These are phyloP conservation scores for Scrobipalpa atriplicella DNA, from an alignment of 2,888 invertebrate genomes.

Conservation along the genomic window DNA sequence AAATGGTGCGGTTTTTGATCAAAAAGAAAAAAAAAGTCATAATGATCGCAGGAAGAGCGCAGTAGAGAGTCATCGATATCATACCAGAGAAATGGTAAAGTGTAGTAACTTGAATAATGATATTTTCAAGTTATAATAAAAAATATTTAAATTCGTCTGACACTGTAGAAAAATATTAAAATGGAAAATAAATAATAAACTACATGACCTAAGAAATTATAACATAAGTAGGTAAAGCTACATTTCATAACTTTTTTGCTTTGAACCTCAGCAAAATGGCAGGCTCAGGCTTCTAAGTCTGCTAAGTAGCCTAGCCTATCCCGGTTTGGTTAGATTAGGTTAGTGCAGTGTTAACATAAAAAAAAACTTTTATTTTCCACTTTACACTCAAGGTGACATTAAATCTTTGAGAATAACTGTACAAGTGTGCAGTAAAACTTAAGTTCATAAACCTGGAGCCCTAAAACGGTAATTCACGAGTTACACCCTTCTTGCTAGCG, in stretches of 20 bases:
- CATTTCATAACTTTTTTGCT: too few relatives aligned
- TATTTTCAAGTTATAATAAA: background rate
- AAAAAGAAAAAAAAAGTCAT: background rate
- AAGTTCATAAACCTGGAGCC: background rate
- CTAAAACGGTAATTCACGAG: background rate
- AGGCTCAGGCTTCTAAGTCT: too few relatives aligned
- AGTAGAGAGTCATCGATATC: background rate
- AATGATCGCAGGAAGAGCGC: background rate
- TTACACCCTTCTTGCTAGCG: background rate
- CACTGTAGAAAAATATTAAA: too few relatives aligned
- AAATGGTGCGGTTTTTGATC: background rate
- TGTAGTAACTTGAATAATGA: background rate
- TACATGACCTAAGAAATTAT: too few relatives aligned
- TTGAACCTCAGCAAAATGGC: too few relatives aligned
- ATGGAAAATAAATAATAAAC: too few relatives aligned
- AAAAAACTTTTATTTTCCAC: background rate
- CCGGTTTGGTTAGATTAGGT: too few relatives aligned
- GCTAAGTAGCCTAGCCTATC: too few relatives aligned
- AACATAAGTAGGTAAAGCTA: too few relatives aligned
- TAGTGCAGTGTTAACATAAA: too few relatives aligned
- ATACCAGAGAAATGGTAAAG: background rate
- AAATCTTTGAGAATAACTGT: background rate
- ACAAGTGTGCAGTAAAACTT: slow-evolving; percentile 2
- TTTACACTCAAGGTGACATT: background rate
- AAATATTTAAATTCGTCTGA: too few relatives aligned